Percentiles rank a stretch among this genome's conserved stretches.
These are phyloP conservation scores for Pterois miles DNA, from an alignment of 2,797 vertebrate species.

Conservation along the genomic window DNA sequence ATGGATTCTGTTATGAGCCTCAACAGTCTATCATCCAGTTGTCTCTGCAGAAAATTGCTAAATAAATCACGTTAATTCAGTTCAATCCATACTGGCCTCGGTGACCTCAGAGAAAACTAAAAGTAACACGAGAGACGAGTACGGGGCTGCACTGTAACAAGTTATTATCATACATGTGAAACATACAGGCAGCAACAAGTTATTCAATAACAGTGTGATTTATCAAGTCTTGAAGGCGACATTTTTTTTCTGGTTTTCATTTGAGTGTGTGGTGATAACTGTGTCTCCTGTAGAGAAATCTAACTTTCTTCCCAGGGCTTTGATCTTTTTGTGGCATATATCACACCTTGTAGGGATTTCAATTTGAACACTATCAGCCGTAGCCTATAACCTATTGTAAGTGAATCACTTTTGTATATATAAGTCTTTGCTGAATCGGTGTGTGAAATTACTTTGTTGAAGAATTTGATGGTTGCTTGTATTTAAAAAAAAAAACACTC, in stretches of 20 bases:
- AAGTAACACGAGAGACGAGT: background rate
- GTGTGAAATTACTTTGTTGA: conserved; percentile 76
- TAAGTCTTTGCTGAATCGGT: conserved; percentile 57
- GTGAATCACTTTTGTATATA: conserved; percentile 58
- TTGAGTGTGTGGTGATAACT: conserved; percentile 25
- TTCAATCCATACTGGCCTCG: conserved; percentile 25
- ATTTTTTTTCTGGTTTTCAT: conserved; percentile 45
- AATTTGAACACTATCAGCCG: conserved; percentile 63
- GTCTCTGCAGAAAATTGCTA: conserved; percentile 11
- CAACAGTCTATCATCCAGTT: background rate
- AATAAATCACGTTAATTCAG: conserved; percentile 33
- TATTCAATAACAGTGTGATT: background rate
- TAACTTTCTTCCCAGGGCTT: conserved; percentile 51
- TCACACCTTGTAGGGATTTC: conserved; percentile 59
- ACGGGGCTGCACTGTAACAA: background rate
- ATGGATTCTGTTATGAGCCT: conserved; percentile 17
- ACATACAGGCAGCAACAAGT: background rate
- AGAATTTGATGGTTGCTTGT: conserved; percentile 62
- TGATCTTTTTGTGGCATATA: conserved; percentile 56
- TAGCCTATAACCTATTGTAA: conserved; percentile 65
- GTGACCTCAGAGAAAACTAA: conserved; percentile 29
- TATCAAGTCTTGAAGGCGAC: background rate
- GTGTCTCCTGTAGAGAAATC: conserved; percentile 37
- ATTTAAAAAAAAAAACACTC: conserved; percentile 22
- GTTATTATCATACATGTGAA: background rate